phyloP scores from a whole-genome alignment of 2,113 vertebrate genomes.

The Elaphurus davidianus region DNA sequence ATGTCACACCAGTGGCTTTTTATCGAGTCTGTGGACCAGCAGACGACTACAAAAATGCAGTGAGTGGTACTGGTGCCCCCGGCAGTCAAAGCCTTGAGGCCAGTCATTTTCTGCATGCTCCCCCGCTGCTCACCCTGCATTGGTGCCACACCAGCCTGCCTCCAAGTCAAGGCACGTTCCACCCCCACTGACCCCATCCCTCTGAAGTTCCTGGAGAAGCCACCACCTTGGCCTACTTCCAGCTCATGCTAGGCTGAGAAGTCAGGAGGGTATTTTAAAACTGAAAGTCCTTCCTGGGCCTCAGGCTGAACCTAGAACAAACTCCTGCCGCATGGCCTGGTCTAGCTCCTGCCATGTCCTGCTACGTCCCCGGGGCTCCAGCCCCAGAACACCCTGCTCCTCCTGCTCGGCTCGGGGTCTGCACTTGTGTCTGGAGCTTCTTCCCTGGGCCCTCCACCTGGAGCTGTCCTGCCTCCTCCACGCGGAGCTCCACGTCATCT shows the following conservation, averaged over 20 bases:
- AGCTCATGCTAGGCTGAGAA: not conserved
- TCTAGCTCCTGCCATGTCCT: fast-evolving
- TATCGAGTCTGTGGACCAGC: not conserved
- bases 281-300: too few species aligned
- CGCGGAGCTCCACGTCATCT: fast-evolving
- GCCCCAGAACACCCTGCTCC: not conserved
- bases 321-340: not conserved
- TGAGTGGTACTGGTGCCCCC: fast-evolving
- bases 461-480: not conserved
- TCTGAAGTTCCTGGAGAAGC: not conserved
- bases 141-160: fast-evolving
- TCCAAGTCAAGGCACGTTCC: not conserved
- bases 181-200: too few species aligned
- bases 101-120: fast-evolving
- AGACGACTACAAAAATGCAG: fast-evolving
- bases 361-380: not conserved
- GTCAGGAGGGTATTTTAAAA: not conserved
- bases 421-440: not conserved
- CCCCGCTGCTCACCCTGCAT: not conserved
- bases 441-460: not conserved
- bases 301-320: not conserved
- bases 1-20: fast-evolving
- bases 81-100: not conserved
- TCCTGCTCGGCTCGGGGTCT: not conserved
- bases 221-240: not conserved